Percentiles rank a stretch among this genome's conserved stretches.
Conservation (phyloP, 2,888 invertebrate species). For the Cactoblastis cactorum region DNA sequence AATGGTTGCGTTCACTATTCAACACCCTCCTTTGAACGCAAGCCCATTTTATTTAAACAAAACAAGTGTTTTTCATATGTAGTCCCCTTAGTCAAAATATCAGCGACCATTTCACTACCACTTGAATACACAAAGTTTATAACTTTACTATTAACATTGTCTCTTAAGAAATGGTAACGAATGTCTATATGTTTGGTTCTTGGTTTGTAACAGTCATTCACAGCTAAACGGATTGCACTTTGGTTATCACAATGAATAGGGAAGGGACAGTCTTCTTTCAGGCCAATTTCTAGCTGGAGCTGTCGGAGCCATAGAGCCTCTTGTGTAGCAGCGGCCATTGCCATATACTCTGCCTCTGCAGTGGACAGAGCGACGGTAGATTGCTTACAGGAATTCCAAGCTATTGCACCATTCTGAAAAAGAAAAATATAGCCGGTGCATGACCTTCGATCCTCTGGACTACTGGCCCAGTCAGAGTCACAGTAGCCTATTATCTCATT, state of each 20-base stretch:
- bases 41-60: background rate
- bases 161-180: background rate
- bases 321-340: background rate
- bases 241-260: background rate
- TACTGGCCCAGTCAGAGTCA: conserved; percentile 31
- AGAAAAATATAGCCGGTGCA: conserved; percentile 29
- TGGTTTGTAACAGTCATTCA: background rate
- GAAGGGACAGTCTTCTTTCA: background rate
- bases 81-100: background rate
- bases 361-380: conserved; percentile 28
- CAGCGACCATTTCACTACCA: background rate
- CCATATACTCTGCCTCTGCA: conserved; percentile 13
- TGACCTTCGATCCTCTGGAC: conserved; percentile 22
- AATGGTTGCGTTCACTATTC: background rate
- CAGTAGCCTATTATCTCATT: conserved; percentile 22
- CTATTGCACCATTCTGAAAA: conserved; percentile 25
- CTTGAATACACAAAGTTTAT: background rate
- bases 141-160: background rate
- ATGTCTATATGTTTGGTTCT: background rate
- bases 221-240: background rate
- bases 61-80: background rate
- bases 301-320: conserved; percentile 10
- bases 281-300: background rate
- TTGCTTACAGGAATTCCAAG: conserved; percentile 26
- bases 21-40: background rate